These are phyloP conservation scores for Actias luna DNA, from an alignment of 2,888 invertebrate genomes.

Conservation along the genomic window DNA sequence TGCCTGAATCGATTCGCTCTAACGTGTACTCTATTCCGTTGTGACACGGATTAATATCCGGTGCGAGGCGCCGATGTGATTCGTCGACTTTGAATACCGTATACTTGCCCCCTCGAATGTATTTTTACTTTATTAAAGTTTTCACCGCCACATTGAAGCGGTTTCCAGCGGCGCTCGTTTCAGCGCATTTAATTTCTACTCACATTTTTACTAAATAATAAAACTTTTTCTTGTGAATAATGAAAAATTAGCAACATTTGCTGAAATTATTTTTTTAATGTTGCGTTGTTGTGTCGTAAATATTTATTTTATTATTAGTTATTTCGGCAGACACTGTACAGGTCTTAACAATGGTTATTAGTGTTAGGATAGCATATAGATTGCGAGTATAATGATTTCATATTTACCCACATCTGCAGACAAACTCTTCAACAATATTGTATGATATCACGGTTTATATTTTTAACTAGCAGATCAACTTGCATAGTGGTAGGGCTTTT, in stretches of 20 bases:
- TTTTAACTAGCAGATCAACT: no score
- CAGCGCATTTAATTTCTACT: conserved; percentile 4
- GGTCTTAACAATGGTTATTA: no score
- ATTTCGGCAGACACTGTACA: no score
- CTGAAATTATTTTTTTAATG: neutral
- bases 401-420: no score
- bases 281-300: neutral
- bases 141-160: conserved; percentile 29
- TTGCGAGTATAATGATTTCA: no score
- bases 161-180: conserved; percentile 3
- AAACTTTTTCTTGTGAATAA: neutral
- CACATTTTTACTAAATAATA: neutral
- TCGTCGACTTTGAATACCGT: conserved; percentile 13
- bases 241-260: neutral
- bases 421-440: no score
- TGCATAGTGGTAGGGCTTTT: no score
- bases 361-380: no score
- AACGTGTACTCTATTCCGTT: conserved; percentile 5
- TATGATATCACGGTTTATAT: no score
- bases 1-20: neutral
- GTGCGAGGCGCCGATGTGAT: conserved; percentile 9
- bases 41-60: conserved; percentile 24
- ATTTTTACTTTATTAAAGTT: conserved; percentile 29
- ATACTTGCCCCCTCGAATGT: conserved; percentile 16
- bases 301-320: no score